Conservation (phyloP, 2,113 vertebrate genomes). For the Miniopterus natalensis region DNA sequence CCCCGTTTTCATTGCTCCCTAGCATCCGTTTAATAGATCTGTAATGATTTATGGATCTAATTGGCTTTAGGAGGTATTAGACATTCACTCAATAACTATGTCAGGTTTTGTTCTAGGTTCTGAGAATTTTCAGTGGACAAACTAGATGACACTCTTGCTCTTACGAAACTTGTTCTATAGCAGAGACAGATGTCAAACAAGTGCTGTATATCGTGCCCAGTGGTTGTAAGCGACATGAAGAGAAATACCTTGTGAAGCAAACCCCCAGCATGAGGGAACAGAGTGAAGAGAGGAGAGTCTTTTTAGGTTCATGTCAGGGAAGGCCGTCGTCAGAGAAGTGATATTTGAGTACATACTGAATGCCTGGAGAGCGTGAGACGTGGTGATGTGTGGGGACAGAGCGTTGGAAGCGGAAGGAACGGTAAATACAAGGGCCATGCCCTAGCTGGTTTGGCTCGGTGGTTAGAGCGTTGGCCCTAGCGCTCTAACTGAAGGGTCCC, state of each 20-base stretch:
- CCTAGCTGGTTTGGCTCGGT: no score
- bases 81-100: background rate
- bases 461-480: no score
- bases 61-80: background rate
- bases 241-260: background rate
- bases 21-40: background rate
- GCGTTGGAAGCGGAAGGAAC: background rate
- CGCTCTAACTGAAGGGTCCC: no score
- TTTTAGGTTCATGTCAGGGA: background rate
- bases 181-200: background rate
- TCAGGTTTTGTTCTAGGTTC: background rate
- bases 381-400: background rate
- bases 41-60: background rate
- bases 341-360: background rate
- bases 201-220: background rate
- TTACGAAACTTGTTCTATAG: background rate
- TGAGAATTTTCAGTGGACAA: conserved; percentile 18
- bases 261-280: background rate
- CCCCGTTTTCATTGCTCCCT: background rate
- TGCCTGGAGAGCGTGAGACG: background rate
- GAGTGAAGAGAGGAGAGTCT: background rate
- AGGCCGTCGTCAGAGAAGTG: background rate
- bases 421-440: accelerated
- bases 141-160: background rate
- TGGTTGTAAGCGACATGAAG: background rate